Conservation (phyloP, 2,113 vertebrate species). For the Macquaria australasica region DNA sequence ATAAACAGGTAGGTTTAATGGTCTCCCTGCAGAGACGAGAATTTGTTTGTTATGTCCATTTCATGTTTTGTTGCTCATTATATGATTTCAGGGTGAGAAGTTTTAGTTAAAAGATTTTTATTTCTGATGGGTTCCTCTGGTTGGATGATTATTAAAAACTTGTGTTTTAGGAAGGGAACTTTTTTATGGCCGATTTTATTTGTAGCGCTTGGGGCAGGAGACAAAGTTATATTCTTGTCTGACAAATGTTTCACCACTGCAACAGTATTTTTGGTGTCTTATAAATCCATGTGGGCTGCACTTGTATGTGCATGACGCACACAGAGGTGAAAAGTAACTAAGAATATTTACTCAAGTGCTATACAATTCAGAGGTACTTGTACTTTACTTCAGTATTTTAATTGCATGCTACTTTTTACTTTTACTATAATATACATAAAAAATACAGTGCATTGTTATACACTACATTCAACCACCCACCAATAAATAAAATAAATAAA, state of each 20-base stretch:
- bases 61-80: constrained; percentile 34
- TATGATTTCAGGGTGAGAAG: constrained; percentile 29
- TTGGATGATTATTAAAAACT: not conserved
- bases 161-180: not conserved
- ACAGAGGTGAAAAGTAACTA: no score
- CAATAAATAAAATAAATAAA: no score
- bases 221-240: not conserved
- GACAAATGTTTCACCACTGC: not conserved
- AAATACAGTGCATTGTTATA: not conserved
- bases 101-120: not conserved
- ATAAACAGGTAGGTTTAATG: constrained; percentile 56
- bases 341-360: no score
- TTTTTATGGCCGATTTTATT: not conserved
- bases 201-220: no score
- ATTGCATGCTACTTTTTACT: not conserved
- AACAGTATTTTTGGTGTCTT: not conserved
- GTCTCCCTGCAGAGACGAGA: constrained; percentile 49
- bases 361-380: not conserved
- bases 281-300: not conserved
- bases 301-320: no score
- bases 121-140: constrained; percentile 21
- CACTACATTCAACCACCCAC: not conserved
- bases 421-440: not conserved
- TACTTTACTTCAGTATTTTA: not conserved
- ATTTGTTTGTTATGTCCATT: constrained; percentile 56